These are phyloP conservation scores for Pachyseris speciosa DNA, from an alignment of 64 coral and sea anemone genomes.

Conservation along the genomic window DNA sequence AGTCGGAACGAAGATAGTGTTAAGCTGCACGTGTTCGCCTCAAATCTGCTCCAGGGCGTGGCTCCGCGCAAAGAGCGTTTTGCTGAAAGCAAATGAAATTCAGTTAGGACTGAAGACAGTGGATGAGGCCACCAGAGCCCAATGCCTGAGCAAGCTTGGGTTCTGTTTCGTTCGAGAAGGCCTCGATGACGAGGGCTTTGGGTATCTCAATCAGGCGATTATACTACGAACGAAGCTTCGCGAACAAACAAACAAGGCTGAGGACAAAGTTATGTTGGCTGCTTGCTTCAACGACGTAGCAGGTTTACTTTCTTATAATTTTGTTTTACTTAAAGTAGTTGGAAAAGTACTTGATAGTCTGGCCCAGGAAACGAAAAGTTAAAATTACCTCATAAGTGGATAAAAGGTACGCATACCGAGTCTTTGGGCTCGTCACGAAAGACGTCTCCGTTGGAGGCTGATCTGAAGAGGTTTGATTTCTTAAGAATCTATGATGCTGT, in stretches of 20 bases:
- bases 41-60: constrained; percentile 22
- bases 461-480: too few species aligned
- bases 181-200: background rate
- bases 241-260: background rate
- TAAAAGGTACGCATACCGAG: too few species aligned
- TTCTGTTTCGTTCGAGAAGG: too few species aligned
- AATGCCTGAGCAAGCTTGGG: too few species aligned
- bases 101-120: background rate
- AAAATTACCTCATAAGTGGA: too few species aligned
- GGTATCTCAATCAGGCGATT: background rate
- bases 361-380: too few species aligned
- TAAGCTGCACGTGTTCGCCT: constrained; percentile 52
- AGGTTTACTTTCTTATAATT: too few species aligned
- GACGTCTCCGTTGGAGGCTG: too few species aligned
- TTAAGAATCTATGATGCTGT: too few species aligned
- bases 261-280: constrained; percentile 32
- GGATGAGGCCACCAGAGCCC: constrained; percentile 35
- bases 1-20: constrained; percentile 53
- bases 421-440: too few species aligned
- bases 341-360: too few species aligned
- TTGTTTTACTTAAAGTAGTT: too few species aligned
- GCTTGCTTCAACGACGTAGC: constrained; percentile 52
- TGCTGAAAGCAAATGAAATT: constrained; percentile 10
- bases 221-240: background rate
- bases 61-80: background rate